Evolutionary conservation across 2,888 invertebrate genomes (phyloP).

Genomic region (Drosophila rellima): DNA sequence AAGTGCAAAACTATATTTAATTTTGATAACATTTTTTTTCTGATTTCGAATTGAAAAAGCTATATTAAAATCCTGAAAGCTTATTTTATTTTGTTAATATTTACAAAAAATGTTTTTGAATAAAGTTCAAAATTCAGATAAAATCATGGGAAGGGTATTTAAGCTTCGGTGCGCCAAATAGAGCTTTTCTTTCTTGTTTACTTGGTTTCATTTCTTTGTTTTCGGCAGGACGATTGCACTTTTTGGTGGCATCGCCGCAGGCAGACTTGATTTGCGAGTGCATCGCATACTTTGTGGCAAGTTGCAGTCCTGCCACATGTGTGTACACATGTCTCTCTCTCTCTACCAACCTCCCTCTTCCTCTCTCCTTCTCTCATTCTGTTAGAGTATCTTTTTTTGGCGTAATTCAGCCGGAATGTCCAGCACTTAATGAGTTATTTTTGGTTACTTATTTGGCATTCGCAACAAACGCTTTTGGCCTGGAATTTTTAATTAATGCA

Average conservation of each 20-base stretch:
- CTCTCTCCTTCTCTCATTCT: conserved; percentile 1
- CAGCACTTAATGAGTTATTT: conserved; percentile 84
- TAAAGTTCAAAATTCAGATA: not conserved
- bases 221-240: conserved; percentile 66
- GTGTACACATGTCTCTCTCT: conserved; percentile 2
- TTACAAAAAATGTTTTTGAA: not conserved
- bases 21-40: too few species aligned
- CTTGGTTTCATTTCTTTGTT: conserved; percentile 27
- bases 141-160: not conserved
- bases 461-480: conserved; percentile 62
- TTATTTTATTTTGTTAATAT: too few species aligned
- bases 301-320: conserved; percentile 44
- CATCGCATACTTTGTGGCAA: conserved; percentile 83
- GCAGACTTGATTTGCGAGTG: conserved; percentile 84
- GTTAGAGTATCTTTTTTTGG: conserved; percentile 26
- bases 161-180: not conserved
- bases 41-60: too few species aligned
- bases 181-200: not conserved
- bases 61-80: too few species aligned
- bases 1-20: too few species aligned
- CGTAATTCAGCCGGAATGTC: conserved; percentile 76
- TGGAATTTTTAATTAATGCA: conserved; percentile 83
- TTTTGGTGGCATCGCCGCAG: conserved; percentile 76
- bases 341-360: not conserved
- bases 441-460: conserved; percentile 62